Evolutionary conservation across 2,888 invertebrate genomes (phyloP).

Genomic region (Sphecodes monilicornis): DNA sequence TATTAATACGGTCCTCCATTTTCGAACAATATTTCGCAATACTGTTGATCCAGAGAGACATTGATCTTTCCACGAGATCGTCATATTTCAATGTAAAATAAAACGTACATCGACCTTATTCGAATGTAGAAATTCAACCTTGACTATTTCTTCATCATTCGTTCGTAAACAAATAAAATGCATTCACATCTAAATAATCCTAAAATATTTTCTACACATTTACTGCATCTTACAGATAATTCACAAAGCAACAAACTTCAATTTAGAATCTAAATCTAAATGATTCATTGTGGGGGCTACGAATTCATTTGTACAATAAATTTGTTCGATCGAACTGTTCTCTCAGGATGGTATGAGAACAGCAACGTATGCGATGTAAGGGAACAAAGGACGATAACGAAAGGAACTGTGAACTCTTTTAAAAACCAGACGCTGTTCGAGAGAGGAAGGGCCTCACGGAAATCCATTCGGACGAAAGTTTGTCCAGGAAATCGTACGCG

Average conservation of each 20-base stretch:
- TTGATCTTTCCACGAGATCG: background rate
- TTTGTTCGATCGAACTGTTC: background rate
- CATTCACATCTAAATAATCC: too few species aligned
- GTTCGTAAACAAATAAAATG: too few species aligned
- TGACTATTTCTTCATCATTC: too few species aligned
- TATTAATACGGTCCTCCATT: background rate
- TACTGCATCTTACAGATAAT: too few species aligned
- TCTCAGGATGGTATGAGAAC: too few species aligned
- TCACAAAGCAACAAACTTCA: too few species aligned
- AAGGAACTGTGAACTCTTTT: background rate
- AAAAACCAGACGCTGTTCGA: background rate
- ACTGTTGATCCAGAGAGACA: background rate
- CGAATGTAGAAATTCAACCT: too few species aligned
- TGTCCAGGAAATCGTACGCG: slow-evolving; percentile 62
- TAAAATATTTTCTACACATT: too few species aligned
- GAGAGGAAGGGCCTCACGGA: slow-evolving; percentile 47
- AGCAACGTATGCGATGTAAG: background rate
- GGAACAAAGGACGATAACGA: background rate
- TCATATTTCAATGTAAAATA: background rate
- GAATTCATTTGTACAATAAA: background rate
- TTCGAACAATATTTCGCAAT: background rate
- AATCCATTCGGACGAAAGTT: slow-evolving; percentile 55
- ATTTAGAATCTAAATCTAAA: too few species aligned
- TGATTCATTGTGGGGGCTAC: too few species aligned
- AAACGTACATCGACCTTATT: background rate